Percentiles rank a stretch among this genome's conserved stretches.
Evolutionary conservation across 2,113 vertebrate genomes (phyloP).

Genomic region (Corythaeola cristata): DNA sequence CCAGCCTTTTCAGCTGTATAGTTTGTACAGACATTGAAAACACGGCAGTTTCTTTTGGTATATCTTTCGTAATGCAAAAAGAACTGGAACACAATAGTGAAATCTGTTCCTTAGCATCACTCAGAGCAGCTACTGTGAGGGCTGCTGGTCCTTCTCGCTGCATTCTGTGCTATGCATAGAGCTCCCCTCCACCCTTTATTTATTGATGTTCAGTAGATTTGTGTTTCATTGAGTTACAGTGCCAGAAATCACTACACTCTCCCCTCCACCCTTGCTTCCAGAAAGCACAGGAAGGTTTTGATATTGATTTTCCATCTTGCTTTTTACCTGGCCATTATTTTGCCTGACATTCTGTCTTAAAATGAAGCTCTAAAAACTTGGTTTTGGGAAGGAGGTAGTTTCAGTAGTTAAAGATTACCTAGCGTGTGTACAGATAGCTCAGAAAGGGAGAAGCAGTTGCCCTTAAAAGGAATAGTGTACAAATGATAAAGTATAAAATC

Average conservation of each 20-base stretch:
- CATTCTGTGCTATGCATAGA: background rate
- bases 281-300: background rate
- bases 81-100: background rate
- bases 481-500: background rate
- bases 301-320: background rate
- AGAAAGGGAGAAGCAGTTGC: background rate
- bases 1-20: background rate
- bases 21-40: background rate
- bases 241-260: background rate
- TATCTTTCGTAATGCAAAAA: conserved; percentile 24
- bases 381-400: background rate
- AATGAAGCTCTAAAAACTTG: background rate
- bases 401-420: background rate
- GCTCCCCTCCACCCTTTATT: background rate
- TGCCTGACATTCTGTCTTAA: background rate
- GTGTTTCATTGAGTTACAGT: background rate
- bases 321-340: background rate
- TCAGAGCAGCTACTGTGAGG: background rate
- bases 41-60: background rate
- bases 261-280: background rate
- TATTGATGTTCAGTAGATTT: background rate
- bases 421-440: background rate
- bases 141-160: background rate
- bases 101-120: background rate
- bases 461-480: background rate